Conservation (phyloP, 2,113 vertebrate species). For the Catharus minimus region DNA sequence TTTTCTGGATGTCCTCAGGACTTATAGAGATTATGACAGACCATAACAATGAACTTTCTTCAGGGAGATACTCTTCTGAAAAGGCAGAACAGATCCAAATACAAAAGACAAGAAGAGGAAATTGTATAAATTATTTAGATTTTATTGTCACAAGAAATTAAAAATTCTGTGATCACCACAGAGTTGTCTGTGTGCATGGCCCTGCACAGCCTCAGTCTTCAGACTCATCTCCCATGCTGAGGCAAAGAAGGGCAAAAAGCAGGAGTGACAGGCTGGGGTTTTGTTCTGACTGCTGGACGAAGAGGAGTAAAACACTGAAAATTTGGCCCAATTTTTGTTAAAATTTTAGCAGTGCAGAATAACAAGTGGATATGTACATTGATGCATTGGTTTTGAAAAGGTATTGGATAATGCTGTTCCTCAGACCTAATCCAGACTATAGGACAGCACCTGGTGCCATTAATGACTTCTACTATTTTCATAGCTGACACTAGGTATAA, state of each 20-base stretch:
- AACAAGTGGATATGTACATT: not conserved
- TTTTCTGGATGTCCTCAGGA: not conserved
- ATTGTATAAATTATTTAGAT: not conserved
- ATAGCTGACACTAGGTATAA: not conserved
- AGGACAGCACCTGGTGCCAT: not conserved
- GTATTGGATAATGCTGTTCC: not conserved
- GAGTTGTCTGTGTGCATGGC: accelerated
- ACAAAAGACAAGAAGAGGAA: not conserved
- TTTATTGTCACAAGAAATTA: not conserved
- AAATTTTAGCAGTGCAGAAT: not conserved
- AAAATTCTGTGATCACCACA: not conserved
- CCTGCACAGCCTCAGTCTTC: not conserved
- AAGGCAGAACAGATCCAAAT: not conserved
- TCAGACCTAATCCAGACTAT: not conserved
- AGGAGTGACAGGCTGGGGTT: not conserved
- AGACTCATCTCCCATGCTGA: not conserved
- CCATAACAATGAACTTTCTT: not conserved
- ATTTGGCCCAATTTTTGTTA: not conserved
- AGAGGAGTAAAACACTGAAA: not conserved
- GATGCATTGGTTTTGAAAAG: not conserved
- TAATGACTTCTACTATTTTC: not conserved
- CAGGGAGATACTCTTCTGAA: not conserved
- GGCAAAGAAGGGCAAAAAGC: not conserved
- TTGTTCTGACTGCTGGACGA: not conserved
- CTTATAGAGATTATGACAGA: not conserved